Percentiles rank a stretch among this genome's conserved stretches.
phyloP scores from a whole-genome alignment of 1,140 invertebrate species.

The Rhynchophorus ferrugineus region DNA sequence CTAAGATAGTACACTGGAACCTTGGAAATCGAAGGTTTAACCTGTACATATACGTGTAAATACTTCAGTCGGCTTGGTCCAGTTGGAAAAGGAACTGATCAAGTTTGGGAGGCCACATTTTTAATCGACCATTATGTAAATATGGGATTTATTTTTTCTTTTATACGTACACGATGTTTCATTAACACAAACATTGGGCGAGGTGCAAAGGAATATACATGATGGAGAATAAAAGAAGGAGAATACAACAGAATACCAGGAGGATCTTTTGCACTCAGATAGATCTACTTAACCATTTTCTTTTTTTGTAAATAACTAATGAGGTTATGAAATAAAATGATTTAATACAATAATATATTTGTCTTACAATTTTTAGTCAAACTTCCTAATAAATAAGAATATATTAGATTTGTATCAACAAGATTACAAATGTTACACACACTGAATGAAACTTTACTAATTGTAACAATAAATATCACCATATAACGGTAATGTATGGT shows the following conservation, averaged over 20 bases:
- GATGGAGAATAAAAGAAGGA: not conserved
- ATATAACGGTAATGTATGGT: no score
- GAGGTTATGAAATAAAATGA: not conserved
- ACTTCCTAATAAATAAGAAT: no score
- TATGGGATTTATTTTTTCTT: not conserved
- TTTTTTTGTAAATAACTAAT: no score
- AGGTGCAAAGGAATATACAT: not conserved
- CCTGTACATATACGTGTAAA: conserved; percentile 1
- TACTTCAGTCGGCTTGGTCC: not conserved
- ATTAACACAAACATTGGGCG: not conserved
- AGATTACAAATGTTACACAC: no score
- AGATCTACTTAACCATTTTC: no score
- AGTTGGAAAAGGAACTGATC: not conserved
- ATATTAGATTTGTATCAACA: no score
- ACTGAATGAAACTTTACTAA: no score
- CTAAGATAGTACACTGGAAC: conserved; percentile 16
- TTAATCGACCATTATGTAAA: not conserved
- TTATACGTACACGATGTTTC: no score
- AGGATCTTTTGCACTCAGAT: not conserved
- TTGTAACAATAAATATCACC: no score
- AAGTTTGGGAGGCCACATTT: not conserved
- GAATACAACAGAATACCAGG: not conserved
- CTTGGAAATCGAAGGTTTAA: not conserved
- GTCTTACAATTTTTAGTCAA: no score
- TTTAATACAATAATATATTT: no score